Evolutionary conservation across 2,113 vertebrate genomes (phyloP), one percentile per base, ranked within the genome.

Genomic region (Oceanites oceanicus): DNA sequence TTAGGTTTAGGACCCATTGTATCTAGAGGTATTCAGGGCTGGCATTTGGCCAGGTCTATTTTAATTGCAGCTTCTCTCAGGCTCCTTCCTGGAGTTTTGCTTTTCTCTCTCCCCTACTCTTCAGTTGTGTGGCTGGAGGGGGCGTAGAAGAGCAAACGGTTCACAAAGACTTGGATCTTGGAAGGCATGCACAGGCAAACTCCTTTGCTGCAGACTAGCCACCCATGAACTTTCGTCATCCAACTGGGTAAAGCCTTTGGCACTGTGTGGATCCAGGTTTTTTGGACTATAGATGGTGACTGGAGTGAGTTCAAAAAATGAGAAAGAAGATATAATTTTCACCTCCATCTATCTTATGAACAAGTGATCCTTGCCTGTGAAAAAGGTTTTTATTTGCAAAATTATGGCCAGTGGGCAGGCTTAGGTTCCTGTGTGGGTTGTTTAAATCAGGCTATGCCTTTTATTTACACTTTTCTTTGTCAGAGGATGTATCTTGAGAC

Each of bases 31-130:
- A 97, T 94, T 96, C 94, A 86, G 74, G 66, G 80, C 86, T 97
- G 96, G 97, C 91, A 6, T 82, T 79, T 44, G 53, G 92, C 94
- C 95, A 96, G 94, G 66, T 81, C 74, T 79, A 70, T 92, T 97
- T 94, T 97, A 97, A 97, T 97, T 96, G 95, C 95, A 76, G 91
- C 95, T 96, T 95, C 92, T 97, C 91, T 96, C 97, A 96, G 95
- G 84, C 96, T 95, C 77, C 81, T 97, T 95, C 94, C 94, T 90
- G 94, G 86, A 87, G 91, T 58, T 93, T 53, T 59, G 77, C 88
- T 95, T 95, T 94, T 87, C 86, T 92, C 45, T 74, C 42, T 90
- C 49, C 53, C 26, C 22, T 85, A 56, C 73, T 58, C 73, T 65
- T 80, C 73, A 89, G 95, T 36, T 79, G 66, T 82, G 76, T 34